These are phyloP conservation scores for Haliclystus octoradiatus DNA, from an alignment of 30 jellyfish, hydroid and myxozoan species.

Conservation along the genomic window DNA sequence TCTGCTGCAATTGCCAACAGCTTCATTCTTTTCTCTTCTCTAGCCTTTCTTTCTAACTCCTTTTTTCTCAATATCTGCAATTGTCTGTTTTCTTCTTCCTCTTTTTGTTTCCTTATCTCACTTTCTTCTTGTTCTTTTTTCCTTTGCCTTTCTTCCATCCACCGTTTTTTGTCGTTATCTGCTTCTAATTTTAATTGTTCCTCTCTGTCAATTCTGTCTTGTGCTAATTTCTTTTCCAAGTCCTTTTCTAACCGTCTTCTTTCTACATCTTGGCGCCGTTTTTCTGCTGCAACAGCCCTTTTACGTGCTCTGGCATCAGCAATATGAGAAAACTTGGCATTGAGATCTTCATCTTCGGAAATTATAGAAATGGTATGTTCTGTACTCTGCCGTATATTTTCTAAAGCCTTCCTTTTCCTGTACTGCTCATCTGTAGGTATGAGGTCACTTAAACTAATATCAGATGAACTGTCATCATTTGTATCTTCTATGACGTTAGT, in stretches of 20 bases:
- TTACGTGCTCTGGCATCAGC: constrained; percentile 43
- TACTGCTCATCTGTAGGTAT: not conserved
- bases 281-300: constrained; percentile 57
- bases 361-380: not conserved
- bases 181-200: constrained; percentile 49
- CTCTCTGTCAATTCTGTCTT: constrained; percentile 52
- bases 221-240: constrained; percentile 34
- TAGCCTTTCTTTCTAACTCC: constrained; percentile 32
- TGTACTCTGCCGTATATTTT: too few relatives aligned
- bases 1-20: constrained; percentile 10
- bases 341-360: not conserved
- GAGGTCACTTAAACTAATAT: not conserved
- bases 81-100: constrained; percentile 24
- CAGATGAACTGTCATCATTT: not conserved
- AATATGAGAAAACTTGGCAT: too few relatives aligned
- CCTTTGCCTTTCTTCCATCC: constrained; percentile 38
- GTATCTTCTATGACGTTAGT: not conserved
- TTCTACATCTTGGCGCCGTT: constrained; percentile 52
- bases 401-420: not conserved
- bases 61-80: constrained; percentile 24
- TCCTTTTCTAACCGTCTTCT: constrained; percentile 28
- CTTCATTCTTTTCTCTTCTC: constrained; percentile 41
- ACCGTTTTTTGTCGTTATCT: constrained; percentile 43
- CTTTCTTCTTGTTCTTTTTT: constrained; percentile 40
- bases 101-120: constrained; percentile 32